These are phyloP conservation scores for Amphipoea lucens DNA, from an alignment of 2,888 invertebrate species.

Conservation along the genomic window DNA sequence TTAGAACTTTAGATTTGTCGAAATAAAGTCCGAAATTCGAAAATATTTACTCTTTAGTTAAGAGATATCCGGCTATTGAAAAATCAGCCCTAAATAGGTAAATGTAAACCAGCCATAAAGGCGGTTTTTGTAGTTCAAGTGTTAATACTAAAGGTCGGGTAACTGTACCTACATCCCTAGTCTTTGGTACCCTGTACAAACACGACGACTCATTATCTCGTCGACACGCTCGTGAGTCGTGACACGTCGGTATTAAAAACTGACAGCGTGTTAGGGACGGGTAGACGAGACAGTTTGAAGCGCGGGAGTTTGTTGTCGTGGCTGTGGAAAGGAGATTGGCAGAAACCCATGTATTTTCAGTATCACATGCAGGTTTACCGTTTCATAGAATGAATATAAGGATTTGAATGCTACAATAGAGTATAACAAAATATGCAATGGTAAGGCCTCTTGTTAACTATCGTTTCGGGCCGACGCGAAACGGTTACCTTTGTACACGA, in stretches of 20 bases:
- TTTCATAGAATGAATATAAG: no score
- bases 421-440: no score
- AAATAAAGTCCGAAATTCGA: not conserved
- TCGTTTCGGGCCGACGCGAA: no score
- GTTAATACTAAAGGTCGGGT: not conserved
- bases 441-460: no score
- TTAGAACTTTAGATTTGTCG: not conserved
- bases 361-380: no score
- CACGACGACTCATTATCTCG: constrained; percentile 56
- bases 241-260: constrained; percentile 54
- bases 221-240: constrained; percentile 40
- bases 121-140: not conserved
- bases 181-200: constrained; percentile 27
- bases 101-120: not conserved
- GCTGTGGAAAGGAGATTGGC: no score
- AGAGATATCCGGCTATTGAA: not conserved
- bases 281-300: constrained; percentile 15
- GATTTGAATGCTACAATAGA: no score
- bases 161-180: constrained; percentile 21
- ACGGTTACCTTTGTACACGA: no score
- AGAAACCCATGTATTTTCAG: no score
- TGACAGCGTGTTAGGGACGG: constrained; percentile 40
- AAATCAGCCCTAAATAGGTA: not conserved
- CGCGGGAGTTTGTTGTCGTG: not conserved
- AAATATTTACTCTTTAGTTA: not conserved